These are phyloP conservation scores for Limnephilus lunatus DNA, from an alignment of 2,888 invertebrate species.

Conservation along the genomic window DNA sequence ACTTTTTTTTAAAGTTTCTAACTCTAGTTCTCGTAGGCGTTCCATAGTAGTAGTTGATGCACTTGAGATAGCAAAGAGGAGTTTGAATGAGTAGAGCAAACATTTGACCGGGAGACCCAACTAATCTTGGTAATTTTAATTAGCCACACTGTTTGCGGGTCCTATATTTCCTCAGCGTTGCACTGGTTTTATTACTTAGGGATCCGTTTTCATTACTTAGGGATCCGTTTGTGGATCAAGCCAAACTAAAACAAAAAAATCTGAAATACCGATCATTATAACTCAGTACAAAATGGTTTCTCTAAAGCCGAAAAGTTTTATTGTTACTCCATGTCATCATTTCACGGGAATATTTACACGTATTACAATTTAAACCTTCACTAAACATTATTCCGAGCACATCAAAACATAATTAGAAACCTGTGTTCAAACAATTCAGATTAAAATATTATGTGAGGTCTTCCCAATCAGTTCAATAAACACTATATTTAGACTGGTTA, in stretches of 20 bases:
- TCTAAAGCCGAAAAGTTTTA: not conserved
- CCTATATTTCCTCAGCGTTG: not conserved
- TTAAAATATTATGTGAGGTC: not conserved
- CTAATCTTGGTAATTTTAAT: conserved; percentile 18
- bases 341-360: not conserved
- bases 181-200: not conserved
- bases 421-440: not conserved
- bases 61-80: not conserved
- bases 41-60: not conserved
- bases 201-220: not conserved
- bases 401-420: not conserved
- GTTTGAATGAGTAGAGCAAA: not conserved
- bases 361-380: no score
- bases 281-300: not conserved
- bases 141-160: not conserved
- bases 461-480: conserved; percentile 28
- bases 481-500: not conserved
- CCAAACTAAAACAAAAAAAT: not conserved
- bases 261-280: no score
- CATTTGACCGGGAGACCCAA: not conserved
- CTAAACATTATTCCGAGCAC: no score
- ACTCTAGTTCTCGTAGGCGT: no score
- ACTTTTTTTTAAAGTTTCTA: not conserved
- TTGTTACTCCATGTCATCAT: not conserved
- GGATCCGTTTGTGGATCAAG: not conserved